Evolutionary conservation across 2,113 vertebrate species (phyloP), one percentile per base, ranked within the genome.

Genomic region (Trogon melanurus): DNA sequence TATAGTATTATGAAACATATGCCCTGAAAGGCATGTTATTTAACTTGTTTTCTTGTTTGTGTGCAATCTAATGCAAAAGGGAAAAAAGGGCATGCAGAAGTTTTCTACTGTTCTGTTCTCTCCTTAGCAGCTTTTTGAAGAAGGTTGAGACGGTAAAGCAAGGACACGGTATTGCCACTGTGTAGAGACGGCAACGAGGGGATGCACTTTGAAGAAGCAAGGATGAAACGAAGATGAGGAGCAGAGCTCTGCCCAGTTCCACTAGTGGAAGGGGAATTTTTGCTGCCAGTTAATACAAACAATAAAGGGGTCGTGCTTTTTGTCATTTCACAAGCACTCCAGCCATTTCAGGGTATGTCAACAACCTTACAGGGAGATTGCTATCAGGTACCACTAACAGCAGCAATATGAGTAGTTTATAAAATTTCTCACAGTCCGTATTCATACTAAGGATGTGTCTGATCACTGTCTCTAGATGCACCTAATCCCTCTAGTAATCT

Each of bases 11-110:
- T 67, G 75, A 92, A 94, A 96, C 1, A 0, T 90, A 83, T 80
- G 56, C 85, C 95, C 88, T 67, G 38, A 93, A 93, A 94, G 41
- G 51, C 79, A 60, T 32, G 61, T 44, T 75, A 72, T 96, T 94
- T 83, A 71, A 74, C 80, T 47, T 88, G 60, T 67, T 88, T 85
- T 78, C 61, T 80, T 79, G 74, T 67, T 88, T 93, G 64, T 81
- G 79, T 86, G 81, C 53, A 32, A 84, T 71, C 84, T 89, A 80
- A 88, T 79, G 53, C 47, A 60, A 69, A 85, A 85, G 25, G 16
- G 53, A 10, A 9, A 38, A 75, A 75, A 72, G 29, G 30, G 30
- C 72, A 72, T 18, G 17, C n/a, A 36, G 80, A 61, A 36, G 54
- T 89, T 91, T 95, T 47, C 11, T n/a, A 8, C 38, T n/a, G 26